A percentile compares a stretch with the other conserved stretches of the same genome.
Evolutionary conservation across 2,888 invertebrate genomes (phyloP).

Genomic region (Cremastinae sp.): DNA sequence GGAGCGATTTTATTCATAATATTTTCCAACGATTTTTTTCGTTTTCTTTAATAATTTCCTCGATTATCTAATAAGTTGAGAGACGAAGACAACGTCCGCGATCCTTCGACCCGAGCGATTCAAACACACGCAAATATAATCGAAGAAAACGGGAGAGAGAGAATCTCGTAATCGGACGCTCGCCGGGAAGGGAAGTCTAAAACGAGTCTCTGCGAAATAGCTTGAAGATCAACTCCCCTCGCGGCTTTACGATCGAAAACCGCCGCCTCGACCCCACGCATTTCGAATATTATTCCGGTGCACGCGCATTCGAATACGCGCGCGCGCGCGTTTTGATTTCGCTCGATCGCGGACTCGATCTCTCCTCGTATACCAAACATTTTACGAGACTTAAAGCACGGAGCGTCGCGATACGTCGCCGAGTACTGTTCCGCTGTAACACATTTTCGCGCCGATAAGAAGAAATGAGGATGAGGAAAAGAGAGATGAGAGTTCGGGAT

Average conservation of each 20-base stretch:
- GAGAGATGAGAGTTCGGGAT: neutral
- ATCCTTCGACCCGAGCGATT: neutral
- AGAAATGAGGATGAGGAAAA: too few species aligned
- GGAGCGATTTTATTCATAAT: constrained; percentile 31
- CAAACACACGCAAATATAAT: constrained; percentile 34
- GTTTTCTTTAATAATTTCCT: too few species aligned
- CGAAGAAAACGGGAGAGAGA: neutral
- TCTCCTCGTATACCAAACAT: constrained; percentile 61
- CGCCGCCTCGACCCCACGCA: constrained; percentile 48
- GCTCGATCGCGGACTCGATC: too few species aligned
- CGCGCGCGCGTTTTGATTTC: too few species aligned
- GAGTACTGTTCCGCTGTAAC: neutral
- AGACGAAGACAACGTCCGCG: neutral
- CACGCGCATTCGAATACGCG: neutral
- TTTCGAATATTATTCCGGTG: constrained; percentile 11
- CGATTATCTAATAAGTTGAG: constrained; percentile 25
- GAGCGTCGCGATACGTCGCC: constrained; percentile 36
- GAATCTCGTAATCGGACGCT: constrained; percentile 19
- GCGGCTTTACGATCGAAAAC: constrained; percentile 56
- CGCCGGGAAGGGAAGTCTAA: constrained; percentile 15
- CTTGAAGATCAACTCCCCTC: constrained; percentile 41
- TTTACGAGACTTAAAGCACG: constrained; percentile 54
- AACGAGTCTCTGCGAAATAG: constrained; percentile 19
- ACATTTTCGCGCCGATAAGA: too few species aligned
- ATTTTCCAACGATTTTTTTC: constrained; percentile 32